Evolutionary conservation across 2,888 invertebrate species (phyloP), one percentile per base, ranked within the genome.

Genomic region (Sympetrum striolatum): DNA sequence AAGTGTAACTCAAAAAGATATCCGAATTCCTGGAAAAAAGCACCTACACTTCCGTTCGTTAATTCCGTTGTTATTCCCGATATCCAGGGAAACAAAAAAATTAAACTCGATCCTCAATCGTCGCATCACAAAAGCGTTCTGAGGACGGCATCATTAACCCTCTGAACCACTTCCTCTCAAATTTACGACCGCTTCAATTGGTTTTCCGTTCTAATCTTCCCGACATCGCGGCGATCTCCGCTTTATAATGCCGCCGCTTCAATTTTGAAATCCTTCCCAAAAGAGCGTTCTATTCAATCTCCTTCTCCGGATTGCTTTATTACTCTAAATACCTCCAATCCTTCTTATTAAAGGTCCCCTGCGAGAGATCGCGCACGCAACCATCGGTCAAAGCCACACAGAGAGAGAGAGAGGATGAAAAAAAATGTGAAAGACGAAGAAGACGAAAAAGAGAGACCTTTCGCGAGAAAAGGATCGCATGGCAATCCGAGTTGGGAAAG

Each of bases 271-370:
- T 31, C 73, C 25, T 31, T 73, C 73, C 31, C 31, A 73, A 73
- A 73, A 73, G 73, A 25, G 25, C 31, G 18, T 73, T 31, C 73
- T 10, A 25, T 25, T 64, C 64, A 64, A 64, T 64, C 64, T 60
- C 60, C 53, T 31, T 82, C 31, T 37, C 37, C 37, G 86, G 60
- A 86, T 86, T 86, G 86, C 86, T 86, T 86, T 86, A 86, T 86
- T 64, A 64, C 86, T 60, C 64, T 35, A 48, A 48, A 86, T 58
- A 86, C 48, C 37, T 60, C 86, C 37, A 53, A 37, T 35, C 60
- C n/a, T 37, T 86, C 60, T 60, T 86, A 86, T 60, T 86, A 86
- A 58, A 60, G 39, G 86, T 5, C n/a, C 31, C 31, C 73, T 73
- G 31, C 15, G 22, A 14, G 53, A 53, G 73, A 39, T 37, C 12